Evolutionary conservation across 2,113 vertebrate genomes (phyloP).

Genomic region (Heliornis fulica): DNA sequence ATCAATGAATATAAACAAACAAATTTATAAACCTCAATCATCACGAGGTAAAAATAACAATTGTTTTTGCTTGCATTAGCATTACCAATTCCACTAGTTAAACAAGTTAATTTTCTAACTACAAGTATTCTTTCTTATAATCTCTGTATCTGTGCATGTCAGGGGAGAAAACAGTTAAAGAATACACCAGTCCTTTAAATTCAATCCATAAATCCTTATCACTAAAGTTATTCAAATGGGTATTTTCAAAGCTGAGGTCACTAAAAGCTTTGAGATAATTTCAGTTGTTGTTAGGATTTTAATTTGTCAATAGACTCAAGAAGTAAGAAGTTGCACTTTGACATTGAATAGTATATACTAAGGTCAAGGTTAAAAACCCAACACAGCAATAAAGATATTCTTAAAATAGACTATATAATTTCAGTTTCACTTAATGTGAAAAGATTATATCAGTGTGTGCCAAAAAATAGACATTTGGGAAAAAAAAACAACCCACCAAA

Average conservation of each 20-base stretch:
- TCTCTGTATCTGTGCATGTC: not conserved
- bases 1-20: not conserved
- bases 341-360: constrained; percentile 7
- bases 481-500: not conserved
- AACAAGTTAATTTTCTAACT: not conserved
- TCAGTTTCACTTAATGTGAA: not conserved
- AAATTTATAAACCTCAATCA: not conserved
- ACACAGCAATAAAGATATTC: not conserved
- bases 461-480: not conserved
- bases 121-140: not conserved
- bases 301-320: constrained; percentile 20
- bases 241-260: constrained; percentile 53
- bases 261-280: constrained; percentile 31
- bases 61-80: not conserved
- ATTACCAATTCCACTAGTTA: not conserved
- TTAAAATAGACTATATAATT: not conserved
- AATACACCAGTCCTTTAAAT: not conserved
- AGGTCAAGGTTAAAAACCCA: constrained; percentile 29
- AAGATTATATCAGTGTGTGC: not conserved
- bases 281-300: not conserved
- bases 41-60: not conserved
- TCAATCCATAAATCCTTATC: not conserved
- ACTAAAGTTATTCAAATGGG: constrained; percentile 10
- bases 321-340: constrained; percentile 16
- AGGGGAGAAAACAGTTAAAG: not conserved